phyloP scores from a whole-genome alignment of 2,888 invertebrate genomes.

The Rhagonycha fulva region DNA sequence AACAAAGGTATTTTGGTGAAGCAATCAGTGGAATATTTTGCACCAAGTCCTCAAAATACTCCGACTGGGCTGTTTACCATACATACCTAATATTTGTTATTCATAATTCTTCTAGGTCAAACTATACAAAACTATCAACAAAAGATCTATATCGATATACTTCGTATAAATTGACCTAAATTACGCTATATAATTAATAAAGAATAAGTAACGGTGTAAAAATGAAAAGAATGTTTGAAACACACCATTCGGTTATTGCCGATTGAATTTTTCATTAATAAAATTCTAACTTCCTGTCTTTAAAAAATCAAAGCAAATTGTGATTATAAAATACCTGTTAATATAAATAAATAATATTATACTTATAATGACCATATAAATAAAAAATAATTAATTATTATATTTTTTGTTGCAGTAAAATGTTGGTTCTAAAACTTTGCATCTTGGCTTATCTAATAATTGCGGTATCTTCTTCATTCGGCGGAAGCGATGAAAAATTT shows the following conservation, averaged over 20 bases:
- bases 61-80: no score
- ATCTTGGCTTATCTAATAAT: slow-evolving; percentile 12
- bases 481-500: slow-evolving; percentile 67
- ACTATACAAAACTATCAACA: neutral
- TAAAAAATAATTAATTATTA: neutral
- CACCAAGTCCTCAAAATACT: no score
- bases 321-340: neutral
- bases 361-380: neutral
- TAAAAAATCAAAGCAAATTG: neutral
- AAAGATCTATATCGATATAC: neutral
- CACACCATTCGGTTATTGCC: neutral
- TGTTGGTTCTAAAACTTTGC: slow-evolving; percentile 5
- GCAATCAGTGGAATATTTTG: no score
- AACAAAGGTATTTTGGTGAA: no score
- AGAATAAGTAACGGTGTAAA: neutral
- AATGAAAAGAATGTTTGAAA: neutral
- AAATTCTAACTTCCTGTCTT: neutral
- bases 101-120: neutral
- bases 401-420: slow-evolving; percentile 1
- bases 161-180: neutral
- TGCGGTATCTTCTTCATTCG: slow-evolving; percentile 43
- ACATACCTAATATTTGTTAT: neutral
- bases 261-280: slow-evolving; percentile 2
- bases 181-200: neutral
- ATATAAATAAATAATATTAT: neutral